Evolutionary conservation across 1,140 invertebrate species (phyloP), one percentile per base, ranked within the genome.

Genomic region (Leptinotarsa texana): DNA sequence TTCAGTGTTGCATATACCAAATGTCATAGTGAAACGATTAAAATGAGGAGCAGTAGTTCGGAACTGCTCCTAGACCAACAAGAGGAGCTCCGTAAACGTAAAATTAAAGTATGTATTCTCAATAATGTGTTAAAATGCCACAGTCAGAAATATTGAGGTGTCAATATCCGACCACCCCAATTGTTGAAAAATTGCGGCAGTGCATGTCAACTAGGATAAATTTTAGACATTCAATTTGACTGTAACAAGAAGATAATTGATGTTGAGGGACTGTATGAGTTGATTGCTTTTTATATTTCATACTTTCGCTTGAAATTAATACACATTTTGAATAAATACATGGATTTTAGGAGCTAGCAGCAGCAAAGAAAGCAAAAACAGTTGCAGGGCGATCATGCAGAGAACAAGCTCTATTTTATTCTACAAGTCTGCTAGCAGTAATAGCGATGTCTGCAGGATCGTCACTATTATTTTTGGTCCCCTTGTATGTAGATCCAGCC

Each of bases 401-500:
- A 77, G 92, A 94, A 85, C 90, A 91, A 84, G 88, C 91, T 75
- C 90, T 92, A 75, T 92, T 94, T 82, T 95, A 94, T 86, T 90
- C 92, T 73, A 95, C 94, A 69, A 92, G 93, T 68, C 89, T 92
- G 75, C 87, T 95, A 75, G 93, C 92, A 62, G 89, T 94, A 80
- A 88, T 93, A 69, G 91, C 94, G 61, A 92, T 94, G 77, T 92
- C 92, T 67, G 93, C 93, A 51, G 93, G 93, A 57, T 93, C 94
- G 33, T 93, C 93, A 3, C 88, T 96, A 42, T 88, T 96, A 49
- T 96, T 96, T 86, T 88, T 96, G 63, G 93, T 96, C 63, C 95
- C 94, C 63, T 88, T 96, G n/a, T 95, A 96, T 86, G 93, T 95
- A 61, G 93, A 96, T 85, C 94, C 94, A 33, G 94, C 94, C n/a